Evolutionary conservation across 2,888 invertebrate species (phyloP), one percentile per base, ranked within the genome.

Genomic region (Aporophyla nigra): DNA sequence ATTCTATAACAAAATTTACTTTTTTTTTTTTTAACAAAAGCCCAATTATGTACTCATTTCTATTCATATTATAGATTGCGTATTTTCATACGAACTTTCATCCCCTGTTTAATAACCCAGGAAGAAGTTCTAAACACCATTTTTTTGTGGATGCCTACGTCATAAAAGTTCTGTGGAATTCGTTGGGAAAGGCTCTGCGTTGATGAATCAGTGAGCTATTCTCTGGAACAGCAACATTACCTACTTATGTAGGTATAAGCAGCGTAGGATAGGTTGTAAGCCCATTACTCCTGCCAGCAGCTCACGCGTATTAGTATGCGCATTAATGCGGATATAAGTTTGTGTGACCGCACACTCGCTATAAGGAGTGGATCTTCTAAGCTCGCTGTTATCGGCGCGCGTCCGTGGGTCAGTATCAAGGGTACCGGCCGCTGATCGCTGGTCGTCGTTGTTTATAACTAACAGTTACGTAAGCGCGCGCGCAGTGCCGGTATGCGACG

Each of bases 381-480:
- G 12, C 58, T 53, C 5, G 59, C 63, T 46, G 74, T 67, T 62
- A 27, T 78, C 67, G 79, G 9, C 5, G 65, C 19, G 40, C 70
- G 82, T 63, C 74, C 76, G 78, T 74, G 82, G 65, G 75, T 78
- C 80, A 87, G 88, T 87, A 88, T 80, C 86, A 88, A 87, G 88
- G 86, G 83, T 82, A 69, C 16, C 67, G 68, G 80, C 27, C 73
- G 80, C 33, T 33, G 33, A 61, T 70, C 73, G 86, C 33, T 68
- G 82, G 59, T 71, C 79, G 78, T 33, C 43, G 77, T 82, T 87
- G 90, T 88, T 89, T 90, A 89, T 85, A 90, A 88, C 85, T 80
- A 82, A 79, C 66, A 82, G 89, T 90, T 87, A 88, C 83, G 84
- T 84, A 85, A 86, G 84, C 82, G 85, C 79, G 70, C 77, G 76